Base-by-base conservation (phyloP, 2,113 vertebrate species). In the Hippolais icterina region DNA sequence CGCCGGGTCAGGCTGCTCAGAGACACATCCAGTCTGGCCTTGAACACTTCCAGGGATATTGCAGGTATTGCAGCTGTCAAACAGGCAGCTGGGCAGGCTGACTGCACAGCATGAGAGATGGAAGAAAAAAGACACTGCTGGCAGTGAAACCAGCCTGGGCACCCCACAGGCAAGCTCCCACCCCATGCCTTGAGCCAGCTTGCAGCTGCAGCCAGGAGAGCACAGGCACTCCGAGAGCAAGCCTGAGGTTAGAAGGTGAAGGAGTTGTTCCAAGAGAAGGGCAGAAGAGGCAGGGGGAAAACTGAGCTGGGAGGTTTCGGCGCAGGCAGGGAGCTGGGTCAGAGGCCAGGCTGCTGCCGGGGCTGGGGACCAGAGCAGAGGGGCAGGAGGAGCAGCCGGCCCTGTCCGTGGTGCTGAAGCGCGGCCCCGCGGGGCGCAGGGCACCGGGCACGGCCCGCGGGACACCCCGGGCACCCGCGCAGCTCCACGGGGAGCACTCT, bases 401-500 rank as follows among this genome's bases (percentile, higher is more conserved):
- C 16, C 95, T 96, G 96, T 94, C 96, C 96, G 50, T 79, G 95
- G 96, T 97, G 95, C 96, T 96, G 96, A 96, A 95, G 66, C 13
- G 16, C 24, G 9, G 37, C 42, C 78, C 46, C 44, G 17, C 41
- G 3, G 42, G 44, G 31, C 10, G 5, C 50, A 0, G 24, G 7
- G 54, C 7, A 6, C 6, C 3, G 10, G 42, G 28, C 41, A 6
- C 17, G 60, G 12, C 9, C 69, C 23, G 37, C 12, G 3, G 35
- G 25, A 11, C 65, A 33, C 8, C 14, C 28, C 10, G 53, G 54
- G 19, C 53, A 63, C 10, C 46, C 37, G 37, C 37, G 11, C 37
- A 39, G 37, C 37, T 39, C 37, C 37, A 39, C 11, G 28, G 44
- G 28, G 3, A 77, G 9, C 12, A 3, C 15, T 0, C 24, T 3